These are phyloP conservation scores for Hiodon alosoides DNA, from an alignment of 2,113 vertebrate genomes.

Conservation along the genomic window DNA sequence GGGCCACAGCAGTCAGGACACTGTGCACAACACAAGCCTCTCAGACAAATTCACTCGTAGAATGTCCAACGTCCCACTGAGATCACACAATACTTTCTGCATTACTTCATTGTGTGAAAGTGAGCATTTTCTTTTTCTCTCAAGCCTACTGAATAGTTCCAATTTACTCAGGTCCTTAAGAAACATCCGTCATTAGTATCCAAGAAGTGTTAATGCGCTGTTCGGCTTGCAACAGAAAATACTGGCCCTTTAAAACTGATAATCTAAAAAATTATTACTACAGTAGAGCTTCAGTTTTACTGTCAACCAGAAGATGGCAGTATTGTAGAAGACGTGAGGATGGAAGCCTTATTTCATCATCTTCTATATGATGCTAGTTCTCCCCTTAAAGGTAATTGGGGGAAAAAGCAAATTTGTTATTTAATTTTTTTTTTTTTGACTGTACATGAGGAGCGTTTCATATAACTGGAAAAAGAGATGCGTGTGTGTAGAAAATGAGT, in stretches of 20 bases:
- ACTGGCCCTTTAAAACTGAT: constrained; percentile 41
- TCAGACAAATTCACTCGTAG: background rate
- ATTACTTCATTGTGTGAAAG: too few species aligned
- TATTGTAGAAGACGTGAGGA: constrained; percentile 41
- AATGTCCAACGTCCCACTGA: too few species aligned
- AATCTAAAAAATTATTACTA: constrained; percentile 33
- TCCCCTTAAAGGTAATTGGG: constrained; percentile 21
- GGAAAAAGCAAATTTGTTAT: constrained; percentile 28
- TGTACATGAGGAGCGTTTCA: constrained; percentile 45
- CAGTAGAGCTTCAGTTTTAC: constrained; percentile 43
- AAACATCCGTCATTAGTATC: constrained; percentile 20
- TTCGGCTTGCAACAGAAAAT: constrained; percentile 35
- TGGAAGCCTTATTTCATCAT: constrained; percentile 39
- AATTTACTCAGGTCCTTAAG: constrained; percentile 20
- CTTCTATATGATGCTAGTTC: constrained; percentile 36
- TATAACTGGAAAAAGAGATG: constrained; percentile 43
- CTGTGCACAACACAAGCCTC: too few species aligned
- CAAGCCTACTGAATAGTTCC: constrained; percentile 16
- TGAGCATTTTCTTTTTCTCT: background rate
- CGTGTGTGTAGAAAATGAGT: constrained; percentile 63
- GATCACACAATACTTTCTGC: too few species aligned
- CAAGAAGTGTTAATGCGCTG: constrained; percentile 23
- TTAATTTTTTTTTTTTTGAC: constrained; percentile 39
- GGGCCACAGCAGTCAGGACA: too few species aligned
- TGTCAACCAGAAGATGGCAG: constrained; percentile 51